Percentiles rank a stretch among this genome's conserved stretches.
Conservation (phyloP, 1,140 invertebrate species). For the Microvelia longipes region DNA sequence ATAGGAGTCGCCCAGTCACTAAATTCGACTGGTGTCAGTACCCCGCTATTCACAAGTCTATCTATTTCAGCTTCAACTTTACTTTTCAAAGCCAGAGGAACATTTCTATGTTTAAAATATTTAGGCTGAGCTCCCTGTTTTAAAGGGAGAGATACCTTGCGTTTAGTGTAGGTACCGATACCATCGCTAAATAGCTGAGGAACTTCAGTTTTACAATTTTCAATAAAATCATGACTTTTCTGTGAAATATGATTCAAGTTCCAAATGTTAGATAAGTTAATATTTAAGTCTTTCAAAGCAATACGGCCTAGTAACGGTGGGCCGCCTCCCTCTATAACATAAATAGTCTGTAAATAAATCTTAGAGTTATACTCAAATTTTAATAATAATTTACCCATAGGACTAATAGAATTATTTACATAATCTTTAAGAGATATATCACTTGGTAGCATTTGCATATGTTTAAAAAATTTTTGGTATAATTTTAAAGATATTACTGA, state of each 20-base stretch:
- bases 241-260: not conserved
- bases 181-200: not conserved
- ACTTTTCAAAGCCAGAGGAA: conserved; percentile 2
- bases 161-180: not conserved
- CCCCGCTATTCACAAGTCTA: not conserved
- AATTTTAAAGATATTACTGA: not conserved
- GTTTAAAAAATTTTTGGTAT: not conserved
- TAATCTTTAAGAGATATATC: not conserved
- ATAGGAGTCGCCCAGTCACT: conserved; percentile 7
- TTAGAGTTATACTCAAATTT: not conserved
- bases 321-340: not conserved
- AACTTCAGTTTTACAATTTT: not conserved
- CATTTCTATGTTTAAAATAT: not conserved
- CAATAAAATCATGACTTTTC: not conserved
- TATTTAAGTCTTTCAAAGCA: not conserved
- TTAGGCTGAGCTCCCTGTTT: not conserved
- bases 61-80: conserved; percentile 4
- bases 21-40: not conserved
- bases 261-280: not conserved
- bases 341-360: not conserved
- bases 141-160: not conserved
- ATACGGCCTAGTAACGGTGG: not conserved
- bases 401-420: not conserved
- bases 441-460: not conserved
- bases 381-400: not conserved